Percentiles rank a stretch among this genome's conserved stretches.
Conservation (phyloP, 1,140 invertebrate species). For the Lepidurus apus region DNA sequence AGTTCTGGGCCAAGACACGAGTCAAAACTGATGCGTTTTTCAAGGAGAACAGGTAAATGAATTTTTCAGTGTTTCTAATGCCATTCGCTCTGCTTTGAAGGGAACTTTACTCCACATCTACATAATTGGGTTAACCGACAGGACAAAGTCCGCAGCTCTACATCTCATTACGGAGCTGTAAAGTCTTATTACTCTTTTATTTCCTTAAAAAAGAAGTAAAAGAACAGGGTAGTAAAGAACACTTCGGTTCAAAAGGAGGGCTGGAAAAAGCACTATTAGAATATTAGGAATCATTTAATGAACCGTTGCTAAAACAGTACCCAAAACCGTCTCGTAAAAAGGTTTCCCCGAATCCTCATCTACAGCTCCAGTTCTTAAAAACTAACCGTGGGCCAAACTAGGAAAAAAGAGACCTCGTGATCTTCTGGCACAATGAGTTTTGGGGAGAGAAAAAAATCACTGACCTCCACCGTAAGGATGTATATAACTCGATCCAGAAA, state of each 20-base stretch:
- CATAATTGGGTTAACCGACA: background rate
- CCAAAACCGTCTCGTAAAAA: background rate
- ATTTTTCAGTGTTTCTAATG: background rate
- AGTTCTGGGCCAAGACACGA: background rate
- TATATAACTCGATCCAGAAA: background rate
- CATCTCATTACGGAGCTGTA: background rate
- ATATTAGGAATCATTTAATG: conserved; percentile 19
- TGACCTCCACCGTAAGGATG: background rate
- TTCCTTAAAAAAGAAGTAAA: background rate
- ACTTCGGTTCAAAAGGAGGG: background rate
- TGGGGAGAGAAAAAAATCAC: conserved; percentile 2
- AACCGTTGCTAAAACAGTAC: background rate
- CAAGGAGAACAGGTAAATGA: background rate
- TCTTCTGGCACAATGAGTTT: background rate
- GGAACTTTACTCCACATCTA: background rate
- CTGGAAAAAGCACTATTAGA: background rate
- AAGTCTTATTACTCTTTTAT: background rate
- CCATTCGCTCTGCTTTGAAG: background rate
- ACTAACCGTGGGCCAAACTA: background rate
- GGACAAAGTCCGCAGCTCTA: background rate
- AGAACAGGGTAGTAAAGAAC: background rate
- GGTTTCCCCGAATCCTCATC: background rate
- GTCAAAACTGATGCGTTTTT: background rate
- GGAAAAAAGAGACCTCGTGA: background rate
- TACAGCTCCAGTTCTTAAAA: background rate